phyloP scores from a whole-genome alignment of 2,888 invertebrate genomes.

The Pollenia amentaria region DNA sequence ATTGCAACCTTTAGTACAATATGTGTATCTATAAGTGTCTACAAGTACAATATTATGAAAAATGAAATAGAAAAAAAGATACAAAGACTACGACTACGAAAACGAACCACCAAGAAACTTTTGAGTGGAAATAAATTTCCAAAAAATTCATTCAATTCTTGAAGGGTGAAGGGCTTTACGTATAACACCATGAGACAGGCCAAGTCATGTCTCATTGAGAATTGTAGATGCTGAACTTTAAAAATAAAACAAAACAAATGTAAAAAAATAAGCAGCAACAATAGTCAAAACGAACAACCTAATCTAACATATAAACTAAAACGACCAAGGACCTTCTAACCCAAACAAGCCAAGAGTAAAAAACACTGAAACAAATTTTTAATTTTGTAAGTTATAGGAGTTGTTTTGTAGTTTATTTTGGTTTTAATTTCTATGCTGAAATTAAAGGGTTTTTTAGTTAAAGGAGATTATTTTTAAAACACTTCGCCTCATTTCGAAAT shows the following conservation, averaged over 20 bases:
- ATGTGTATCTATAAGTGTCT: slow-evolving; percentile 3
- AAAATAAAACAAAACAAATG: slow-evolving; percentile 13
- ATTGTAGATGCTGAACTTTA: slow-evolving; percentile 25
- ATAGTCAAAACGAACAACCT: slow-evolving; percentile 13
- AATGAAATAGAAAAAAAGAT: slow-evolving; percentile 1
- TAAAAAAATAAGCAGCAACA: background rate
- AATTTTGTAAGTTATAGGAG: background rate
- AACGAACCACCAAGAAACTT: slow-evolving; percentile 44
- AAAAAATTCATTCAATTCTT: slow-evolving; percentile 36
- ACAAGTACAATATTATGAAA: background rate
- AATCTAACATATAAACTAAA: background rate
- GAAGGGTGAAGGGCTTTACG: slow-evolving; percentile 45
- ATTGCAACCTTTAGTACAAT: slow-evolving; percentile 52
- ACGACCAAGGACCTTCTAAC: background rate
- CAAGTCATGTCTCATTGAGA: slow-evolving; percentile 61
- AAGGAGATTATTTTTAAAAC: no score
- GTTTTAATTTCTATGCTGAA: no score
- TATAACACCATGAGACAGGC: slow-evolving; percentile 59
- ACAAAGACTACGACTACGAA: background rate
- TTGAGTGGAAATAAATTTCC: slow-evolving; percentile 45
- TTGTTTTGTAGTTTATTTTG: background rate
- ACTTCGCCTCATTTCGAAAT: no score
- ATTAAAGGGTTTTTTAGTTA: no score
- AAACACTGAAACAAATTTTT: slow-evolving; percentile 38
- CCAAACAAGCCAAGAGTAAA: background rate